Percentiles rank a stretch among this genome's conserved stretches.
Evolutionary conservation across 2,113 vertebrate genomes (phyloP).

Genomic region (Panthera tigris): DNA sequence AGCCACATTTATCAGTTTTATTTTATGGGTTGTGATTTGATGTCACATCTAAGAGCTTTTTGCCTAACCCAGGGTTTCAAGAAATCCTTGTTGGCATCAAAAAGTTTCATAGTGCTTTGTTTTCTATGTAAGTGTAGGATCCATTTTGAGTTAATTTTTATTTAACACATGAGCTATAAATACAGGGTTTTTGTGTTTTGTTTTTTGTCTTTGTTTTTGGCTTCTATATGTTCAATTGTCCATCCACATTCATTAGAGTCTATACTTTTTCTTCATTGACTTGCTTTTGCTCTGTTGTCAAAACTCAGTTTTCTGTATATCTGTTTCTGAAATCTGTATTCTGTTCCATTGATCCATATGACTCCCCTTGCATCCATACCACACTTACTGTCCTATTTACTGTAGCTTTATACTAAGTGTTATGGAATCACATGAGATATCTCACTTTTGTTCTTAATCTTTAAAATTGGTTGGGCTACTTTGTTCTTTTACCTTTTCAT

Average conservation of each 20-base stretch:
- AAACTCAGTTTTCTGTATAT: not conserved
- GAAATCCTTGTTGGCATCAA: not conserved
- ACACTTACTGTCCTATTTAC: not conserved
- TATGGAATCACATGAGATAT: not conserved
- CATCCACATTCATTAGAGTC: not conserved
- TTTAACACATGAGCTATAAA: not conserved
- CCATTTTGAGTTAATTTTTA: not conserved
- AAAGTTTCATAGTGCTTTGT: not conserved
- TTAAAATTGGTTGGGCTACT: not conserved
- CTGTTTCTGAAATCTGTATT: not conserved
- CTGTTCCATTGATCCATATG: not conserved
- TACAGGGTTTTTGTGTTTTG: not conserved
- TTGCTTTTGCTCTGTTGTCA: not conserved
- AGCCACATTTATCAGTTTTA: not conserved
- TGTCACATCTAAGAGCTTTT: not conserved
- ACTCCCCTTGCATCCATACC: not conserved
- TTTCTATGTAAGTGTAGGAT: not conserved
- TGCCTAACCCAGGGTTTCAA: not conserved
- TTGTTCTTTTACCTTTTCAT: not conserved
- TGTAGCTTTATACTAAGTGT: not conserved
- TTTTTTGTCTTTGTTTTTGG: not conserved
- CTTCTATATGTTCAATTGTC: not conserved
- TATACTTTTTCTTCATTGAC: not conserved
- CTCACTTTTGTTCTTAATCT: not conserved
- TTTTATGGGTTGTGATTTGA: not conserved